Conservation (phyloP, 2,888 invertebrate species). For the Cyaniris semiargus region DNA sequence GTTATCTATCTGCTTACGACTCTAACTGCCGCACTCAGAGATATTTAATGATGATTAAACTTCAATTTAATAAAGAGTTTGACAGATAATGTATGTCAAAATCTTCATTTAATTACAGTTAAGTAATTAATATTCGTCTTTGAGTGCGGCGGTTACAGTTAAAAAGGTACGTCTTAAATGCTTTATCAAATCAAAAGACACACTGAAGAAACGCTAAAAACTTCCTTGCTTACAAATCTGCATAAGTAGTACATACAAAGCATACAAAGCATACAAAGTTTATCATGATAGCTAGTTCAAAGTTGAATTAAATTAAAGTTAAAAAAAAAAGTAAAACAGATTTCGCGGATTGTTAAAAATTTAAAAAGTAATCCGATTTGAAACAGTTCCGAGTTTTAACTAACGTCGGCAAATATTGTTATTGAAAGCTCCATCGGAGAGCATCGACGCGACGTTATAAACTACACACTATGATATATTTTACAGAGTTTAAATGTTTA, state of each 20-base stretch:
- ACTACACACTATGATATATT: not conserved
- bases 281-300: not conserved
- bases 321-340: not conserved
- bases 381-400: constrained; percentile 11
- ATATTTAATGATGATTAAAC: too few species aligned
- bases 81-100: too few species aligned
- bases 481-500: too few species aligned
- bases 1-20: not conserved
- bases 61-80: too few species aligned
- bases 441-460: not conserved
- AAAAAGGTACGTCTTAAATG: too few species aligned
- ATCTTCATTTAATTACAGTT: too few species aligned
- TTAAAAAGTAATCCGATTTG: not conserved
- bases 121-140: too few species aligned
- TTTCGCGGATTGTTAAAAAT: constrained; percentile 5
- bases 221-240: not conserved
- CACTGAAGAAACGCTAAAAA: too few species aligned
- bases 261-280: too few species aligned
- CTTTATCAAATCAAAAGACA: not conserved
- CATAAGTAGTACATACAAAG: not conserved
- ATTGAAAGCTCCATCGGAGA: not conserved
- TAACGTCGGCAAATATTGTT: constrained; percentile 9
- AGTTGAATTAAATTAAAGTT: not conserved
- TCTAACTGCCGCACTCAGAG: too few species aligned
- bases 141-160: too few species aligned